Evolutionary conservation across 2,888 invertebrate genomes (phyloP), one percentile per base, ranked within the genome.

Genomic region (Axea sp.): DNA sequence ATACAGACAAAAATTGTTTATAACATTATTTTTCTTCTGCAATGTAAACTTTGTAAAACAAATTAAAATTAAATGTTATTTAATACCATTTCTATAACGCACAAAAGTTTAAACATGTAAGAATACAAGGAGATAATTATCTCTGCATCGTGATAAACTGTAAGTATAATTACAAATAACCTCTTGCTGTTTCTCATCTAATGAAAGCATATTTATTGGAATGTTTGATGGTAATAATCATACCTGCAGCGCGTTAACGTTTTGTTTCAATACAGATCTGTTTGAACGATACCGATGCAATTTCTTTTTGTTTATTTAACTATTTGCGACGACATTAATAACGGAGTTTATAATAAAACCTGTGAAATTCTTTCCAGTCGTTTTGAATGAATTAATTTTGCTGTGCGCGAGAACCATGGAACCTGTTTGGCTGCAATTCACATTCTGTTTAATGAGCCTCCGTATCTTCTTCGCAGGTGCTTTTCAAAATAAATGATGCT

Each of bases 371-470:
- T 53, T 39, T 55, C 71, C 62, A 39, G 62, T 75, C 59, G 41
- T 75, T 76, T 49, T 73, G 67, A 78, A 78, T 77, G 73, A 80
- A 81, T 83, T 82, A 83, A 83, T 81, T 82, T 81, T 73, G 76
- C 45, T 17, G 57, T 64, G 12, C 30, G 59, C 55, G 71, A 79
- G 82, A 83, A 81, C 83, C 77, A 82, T 84, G 71, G 79, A 83
- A 83, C 81, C 83, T 77, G 82, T 84, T 83, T 82, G 69, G 74
- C 65, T 72, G 72, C 75, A 65, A 76, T 73, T 49, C 62, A 73
- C 59, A 26, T 69, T 30, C 51, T 47, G 33, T 37, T 26, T 57
- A 37, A 49, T 39, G 26, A 8, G 24, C 35, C 8, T 26, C 30
- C 15, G 37, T 15, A 22, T 22, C 22, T 49, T 49, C 30, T 43